Evolutionary conservation across 2,113 vertebrate species (phyloP).

Genomic region (Tragelaphus strepsiceros): DNA sequence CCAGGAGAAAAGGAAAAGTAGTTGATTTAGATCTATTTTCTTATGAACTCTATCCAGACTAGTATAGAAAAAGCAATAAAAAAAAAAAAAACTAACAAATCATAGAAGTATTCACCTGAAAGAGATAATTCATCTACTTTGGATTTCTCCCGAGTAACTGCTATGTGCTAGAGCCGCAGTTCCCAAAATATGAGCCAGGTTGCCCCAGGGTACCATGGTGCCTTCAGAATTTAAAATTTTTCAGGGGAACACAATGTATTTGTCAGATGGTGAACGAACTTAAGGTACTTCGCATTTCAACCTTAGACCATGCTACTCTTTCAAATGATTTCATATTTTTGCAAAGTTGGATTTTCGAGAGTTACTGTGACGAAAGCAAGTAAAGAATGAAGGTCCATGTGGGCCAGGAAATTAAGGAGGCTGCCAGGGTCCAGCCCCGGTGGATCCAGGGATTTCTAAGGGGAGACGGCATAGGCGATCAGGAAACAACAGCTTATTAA

Average conservation of each 20-base stretch:
- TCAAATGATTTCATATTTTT: neutral
- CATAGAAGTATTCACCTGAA: neutral
- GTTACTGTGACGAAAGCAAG: neutral
- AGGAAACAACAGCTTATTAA: too few relatives aligned
- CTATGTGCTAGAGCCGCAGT: neutral
- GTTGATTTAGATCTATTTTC: constrained; percentile 1
- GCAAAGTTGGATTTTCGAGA: neutral
- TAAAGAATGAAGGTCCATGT: neutral
- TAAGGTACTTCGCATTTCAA: neutral
- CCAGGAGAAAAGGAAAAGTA: neutral
- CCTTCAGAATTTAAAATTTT: neutral
- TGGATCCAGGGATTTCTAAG: too few relatives aligned
- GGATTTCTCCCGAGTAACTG: neutral
- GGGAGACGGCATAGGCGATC: too few relatives aligned
- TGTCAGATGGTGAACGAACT: neutral
- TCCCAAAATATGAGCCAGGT: neutral
- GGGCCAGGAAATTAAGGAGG: neutral
- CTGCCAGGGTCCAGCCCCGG: too few relatives aligned
- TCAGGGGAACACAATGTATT: neutral
- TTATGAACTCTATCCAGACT: neutral
- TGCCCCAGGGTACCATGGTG: neutral
- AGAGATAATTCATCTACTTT: neutral
- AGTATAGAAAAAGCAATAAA: neutral
- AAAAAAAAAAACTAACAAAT: neutral
- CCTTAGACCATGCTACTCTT: neutral